A percentile compares a stretch with the other conserved stretches of the same genome.
These are phyloP conservation scores for Momotus momota DNA, from an alignment of 2,797 vertebrate species.

Conservation along the genomic window DNA sequence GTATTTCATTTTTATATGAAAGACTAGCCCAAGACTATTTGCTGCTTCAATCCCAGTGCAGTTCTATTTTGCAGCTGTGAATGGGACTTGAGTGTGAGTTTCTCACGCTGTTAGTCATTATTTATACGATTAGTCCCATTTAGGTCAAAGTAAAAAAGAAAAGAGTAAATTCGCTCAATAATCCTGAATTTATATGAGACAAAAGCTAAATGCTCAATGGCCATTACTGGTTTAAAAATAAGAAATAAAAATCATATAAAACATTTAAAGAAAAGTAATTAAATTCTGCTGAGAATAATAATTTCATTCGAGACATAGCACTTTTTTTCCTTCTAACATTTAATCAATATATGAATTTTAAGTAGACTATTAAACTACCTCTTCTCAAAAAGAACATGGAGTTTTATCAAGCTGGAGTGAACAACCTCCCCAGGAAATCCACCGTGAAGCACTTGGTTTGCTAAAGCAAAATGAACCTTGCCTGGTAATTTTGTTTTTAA, in stretches of 20 bases:
- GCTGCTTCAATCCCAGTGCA: not conserved
- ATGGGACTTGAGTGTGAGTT: not conserved
- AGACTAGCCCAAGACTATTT: not conserved
- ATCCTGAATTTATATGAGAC: not conserved
- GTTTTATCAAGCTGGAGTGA: not conserved
- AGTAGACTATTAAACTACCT: not conserved
- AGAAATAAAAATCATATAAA: not conserved
- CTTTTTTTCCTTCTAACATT: not conserved
- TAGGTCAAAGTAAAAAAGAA: not conserved
- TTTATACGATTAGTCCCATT: not conserved
- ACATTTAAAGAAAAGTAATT: not conserved
- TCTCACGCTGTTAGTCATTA: not conserved
- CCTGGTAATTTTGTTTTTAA: not conserved
- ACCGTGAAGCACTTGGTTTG: not conserved
- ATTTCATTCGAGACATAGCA: not conserved
- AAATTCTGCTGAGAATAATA: not conserved
- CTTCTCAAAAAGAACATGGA: not conserved
- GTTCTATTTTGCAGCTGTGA: not conserved
- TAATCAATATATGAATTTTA: conserved; percentile 15
- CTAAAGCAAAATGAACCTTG: conserved; percentile 7
- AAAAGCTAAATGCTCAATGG: conserved; percentile 4
- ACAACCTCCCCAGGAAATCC: not conserved
- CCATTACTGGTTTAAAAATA: not conserved
- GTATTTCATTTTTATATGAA: not conserved
- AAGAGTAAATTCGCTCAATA: not conserved